These are phyloP conservation scores for Spodoptera frugiperda DNA, from an alignment of 1,140 invertebrate genomes.

Conservation along the genomic window DNA sequence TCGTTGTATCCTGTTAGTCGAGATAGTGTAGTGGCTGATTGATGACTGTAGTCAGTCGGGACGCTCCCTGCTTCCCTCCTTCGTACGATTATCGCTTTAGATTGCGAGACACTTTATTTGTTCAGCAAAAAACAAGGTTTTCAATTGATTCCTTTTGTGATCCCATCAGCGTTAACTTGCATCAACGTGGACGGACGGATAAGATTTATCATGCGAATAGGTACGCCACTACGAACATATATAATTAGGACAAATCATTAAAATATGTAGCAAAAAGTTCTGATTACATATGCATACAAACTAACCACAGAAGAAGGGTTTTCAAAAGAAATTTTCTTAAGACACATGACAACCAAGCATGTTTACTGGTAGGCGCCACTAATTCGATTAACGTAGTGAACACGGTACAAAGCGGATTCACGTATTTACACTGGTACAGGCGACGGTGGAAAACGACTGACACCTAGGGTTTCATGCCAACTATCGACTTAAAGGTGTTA, in stretches of 20 bases:
- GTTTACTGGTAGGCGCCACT: constrained; percentile 37
- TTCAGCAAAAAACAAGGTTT: constrained; percentile 51
- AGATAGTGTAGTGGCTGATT: constrained; percentile 52
- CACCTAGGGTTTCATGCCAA: constrained; percentile 71
- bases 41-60: constrained; percentile 51
- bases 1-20: constrained; percentile 37
- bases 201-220: not conserved
- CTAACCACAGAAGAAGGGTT: too few species aligned
- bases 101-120: constrained; percentile 60
- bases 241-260: too few species aligned
- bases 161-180: constrained; percentile 11
- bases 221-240: too few species aligned
- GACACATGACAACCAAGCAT: constrained; percentile 8
- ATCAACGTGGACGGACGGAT: not conserved
- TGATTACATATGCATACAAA: too few species aligned
- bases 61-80: constrained; percentile 38
- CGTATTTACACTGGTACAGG: constrained; percentile 65
- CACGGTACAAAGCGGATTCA: constrained; percentile 69
- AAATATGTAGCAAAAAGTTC: too few species aligned
- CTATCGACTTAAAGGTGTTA: constrained; percentile 51
- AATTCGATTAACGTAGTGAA: constrained; percentile 63
- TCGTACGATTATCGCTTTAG: constrained; percentile 58
- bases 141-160: constrained; percentile 39
- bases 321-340: not conserved
- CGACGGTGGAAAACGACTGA: constrained; percentile 59